phyloP scores from a whole-genome alignment of 2,888 invertebrate species.

The Philonicus albiceps region DNA sequence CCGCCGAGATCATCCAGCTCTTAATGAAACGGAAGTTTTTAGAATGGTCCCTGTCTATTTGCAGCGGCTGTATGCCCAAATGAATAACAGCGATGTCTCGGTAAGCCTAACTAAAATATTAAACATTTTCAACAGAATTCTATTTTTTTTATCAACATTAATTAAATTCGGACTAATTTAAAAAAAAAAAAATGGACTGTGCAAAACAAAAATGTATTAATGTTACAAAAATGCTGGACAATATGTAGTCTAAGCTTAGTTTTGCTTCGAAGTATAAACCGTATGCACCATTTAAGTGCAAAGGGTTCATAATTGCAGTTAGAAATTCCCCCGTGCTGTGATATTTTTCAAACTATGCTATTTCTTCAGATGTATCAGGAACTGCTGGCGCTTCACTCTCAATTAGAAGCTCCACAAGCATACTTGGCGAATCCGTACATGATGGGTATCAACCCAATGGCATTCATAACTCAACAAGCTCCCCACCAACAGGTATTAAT shows the following conservation, averaged over 20 bases:
- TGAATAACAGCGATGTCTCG: conserved; percentile 63
- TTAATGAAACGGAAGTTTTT: conserved; percentile 69
- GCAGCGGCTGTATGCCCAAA: conserved; percentile 68
- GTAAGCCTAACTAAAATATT: conserved; percentile 48
- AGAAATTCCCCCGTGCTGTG: not conserved
- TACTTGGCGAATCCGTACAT: conserved; percentile 59
- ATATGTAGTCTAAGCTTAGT: no score
- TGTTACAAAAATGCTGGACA: no score
- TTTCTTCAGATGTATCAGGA: conserved; percentile 58
- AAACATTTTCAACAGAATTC: no score
- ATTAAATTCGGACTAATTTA: no score
- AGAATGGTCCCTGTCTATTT: conserved; percentile 69
- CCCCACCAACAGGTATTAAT: not conserved
- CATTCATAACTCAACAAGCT: not conserved
- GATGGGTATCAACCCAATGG: conserved; percentile 14
- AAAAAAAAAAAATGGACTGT: no score
- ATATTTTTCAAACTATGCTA: not conserved
- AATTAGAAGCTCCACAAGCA: conserved; percentile 60
- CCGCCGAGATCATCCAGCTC: conserved; percentile 71
- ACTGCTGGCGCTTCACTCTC: conserved; percentile 56
- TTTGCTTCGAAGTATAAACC: no score
- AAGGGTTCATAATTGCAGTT: no score
- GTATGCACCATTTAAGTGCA: no score
- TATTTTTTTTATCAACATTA: no score
- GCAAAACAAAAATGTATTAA: no score